Evolutionary conservation across 1,140 invertebrate species (phyloP).

Genomic region (Ditylenchus dipsaci): DNA sequence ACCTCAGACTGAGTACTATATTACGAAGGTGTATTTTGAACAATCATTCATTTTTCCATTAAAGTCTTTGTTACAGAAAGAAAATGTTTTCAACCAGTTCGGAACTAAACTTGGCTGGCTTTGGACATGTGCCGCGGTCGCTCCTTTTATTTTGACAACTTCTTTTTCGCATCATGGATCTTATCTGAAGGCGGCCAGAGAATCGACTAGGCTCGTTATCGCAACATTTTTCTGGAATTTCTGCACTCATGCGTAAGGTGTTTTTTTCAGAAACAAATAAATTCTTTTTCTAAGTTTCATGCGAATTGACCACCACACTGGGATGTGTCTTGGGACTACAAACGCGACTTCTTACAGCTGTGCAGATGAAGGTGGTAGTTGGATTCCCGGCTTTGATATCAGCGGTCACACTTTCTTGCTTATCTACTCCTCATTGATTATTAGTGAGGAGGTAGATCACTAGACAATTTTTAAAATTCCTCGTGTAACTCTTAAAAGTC

Average conservation of each 20-base stretch:
- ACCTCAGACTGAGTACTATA: constrained; percentile 4
- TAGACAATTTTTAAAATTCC: constrained; percentile 9
- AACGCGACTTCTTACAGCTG: constrained; percentile 57
- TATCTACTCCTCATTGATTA: constrained; percentile 48
- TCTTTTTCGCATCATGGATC: constrained; percentile 32
- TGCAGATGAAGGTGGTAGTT: constrained; percentile 34
- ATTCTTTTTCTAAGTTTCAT: constrained; percentile 64
- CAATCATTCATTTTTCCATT: neutral
- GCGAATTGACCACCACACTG: constrained; percentile 75
- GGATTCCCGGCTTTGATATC: constrained; percentile 46
- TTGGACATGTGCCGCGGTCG: constrained; percentile 42
- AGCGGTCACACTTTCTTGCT: constrained; percentile 53
- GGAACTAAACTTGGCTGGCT: constrained; percentile 56
- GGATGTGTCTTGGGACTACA: constrained; percentile 67
- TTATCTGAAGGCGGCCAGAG: constrained; percentile 62
- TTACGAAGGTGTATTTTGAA: neutral
- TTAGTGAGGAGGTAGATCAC: constrained; percentile 42
- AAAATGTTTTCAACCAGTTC: constrained; percentile 51
- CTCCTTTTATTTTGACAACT: constrained; percentile 49
- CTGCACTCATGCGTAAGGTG: constrained; percentile 69
- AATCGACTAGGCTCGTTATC: constrained; percentile 71
- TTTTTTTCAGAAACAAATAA: constrained; percentile 5
- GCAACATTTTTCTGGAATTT: constrained; percentile 82
- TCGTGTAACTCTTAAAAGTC: neutral
- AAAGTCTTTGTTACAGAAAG: constrained; percentile 41